Percentiles rank a stretch among this genome's conserved stretches.
Conservation (phyloP, 2,888 invertebrate genomes). For the Acanthopleura granulata region DNA sequence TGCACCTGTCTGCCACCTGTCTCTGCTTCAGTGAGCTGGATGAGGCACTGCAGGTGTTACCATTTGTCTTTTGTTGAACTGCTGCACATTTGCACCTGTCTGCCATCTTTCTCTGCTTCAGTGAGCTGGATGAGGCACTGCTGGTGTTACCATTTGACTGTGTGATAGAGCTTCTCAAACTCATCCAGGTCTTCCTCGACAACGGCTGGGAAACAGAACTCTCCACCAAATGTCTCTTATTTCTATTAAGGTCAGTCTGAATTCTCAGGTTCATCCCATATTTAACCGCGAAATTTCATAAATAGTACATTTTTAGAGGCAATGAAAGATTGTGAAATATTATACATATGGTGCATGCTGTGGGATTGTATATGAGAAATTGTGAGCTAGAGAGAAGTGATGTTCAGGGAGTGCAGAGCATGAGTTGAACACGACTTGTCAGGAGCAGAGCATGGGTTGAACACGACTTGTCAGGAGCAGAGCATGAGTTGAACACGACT, state of each 20-base stretch:
- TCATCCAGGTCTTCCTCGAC: slow-evolving; percentile 79
- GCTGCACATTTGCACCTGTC: slow-evolving; percentile 72
- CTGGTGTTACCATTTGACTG: slow-evolving; percentile 86
- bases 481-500: too few relatives aligned
- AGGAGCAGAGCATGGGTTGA: too few relatives aligned
- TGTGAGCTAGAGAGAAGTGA: too few relatives aligned
- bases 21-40: slow-evolving; percentile 83
- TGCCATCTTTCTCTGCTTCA: slow-evolving; percentile 68
- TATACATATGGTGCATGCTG: too few relatives aligned
- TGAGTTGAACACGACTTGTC: too few relatives aligned
- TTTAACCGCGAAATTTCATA: background rate
- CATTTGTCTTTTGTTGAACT: slow-evolving; percentile 87
- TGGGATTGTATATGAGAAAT: too few relatives aligned
- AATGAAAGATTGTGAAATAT: too few relatives aligned
- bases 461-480: too few relatives aligned
- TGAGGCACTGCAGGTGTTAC: slow-evolving; percentile 87
- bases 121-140: slow-evolving; percentile 92
- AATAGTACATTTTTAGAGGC: too few relatives aligned
- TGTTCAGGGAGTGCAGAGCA: too few relatives aligned
- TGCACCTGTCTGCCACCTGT: too few relatives aligned
- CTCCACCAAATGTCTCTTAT: slow-evolving; percentile 81
- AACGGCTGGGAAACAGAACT: slow-evolving; percentile 82
- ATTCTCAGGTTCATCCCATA: background rate
- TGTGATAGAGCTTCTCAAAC: slow-evolving; percentile 82
- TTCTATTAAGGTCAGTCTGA: slow-evolving; percentile 70